phyloP scores from a whole-genome alignment of 2,797 vertebrate species.

The Pseudochirops corinnae region DNA sequence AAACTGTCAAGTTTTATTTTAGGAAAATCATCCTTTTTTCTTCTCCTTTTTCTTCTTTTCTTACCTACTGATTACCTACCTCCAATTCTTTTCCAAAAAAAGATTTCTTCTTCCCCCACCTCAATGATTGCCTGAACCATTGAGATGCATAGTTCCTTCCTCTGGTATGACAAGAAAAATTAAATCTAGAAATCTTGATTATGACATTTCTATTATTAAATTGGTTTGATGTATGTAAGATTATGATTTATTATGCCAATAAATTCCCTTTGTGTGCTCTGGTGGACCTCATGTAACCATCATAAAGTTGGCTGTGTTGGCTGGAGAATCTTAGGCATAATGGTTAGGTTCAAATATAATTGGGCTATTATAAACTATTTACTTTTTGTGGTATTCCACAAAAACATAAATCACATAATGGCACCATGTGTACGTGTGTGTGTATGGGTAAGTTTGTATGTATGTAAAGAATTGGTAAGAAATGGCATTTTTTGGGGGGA shows the following conservation, averaged over 20 bases:
- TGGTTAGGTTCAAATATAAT: background rate
- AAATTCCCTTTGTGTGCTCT: background rate
- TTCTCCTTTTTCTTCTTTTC: background rate
- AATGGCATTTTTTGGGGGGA: too few species aligned
- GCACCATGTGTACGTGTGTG: too few species aligned
- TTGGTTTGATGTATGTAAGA: background rate
- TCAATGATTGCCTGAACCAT: background rate
- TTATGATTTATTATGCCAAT: background rate
- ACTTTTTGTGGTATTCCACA: background rate
- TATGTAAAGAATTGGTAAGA: too few species aligned
- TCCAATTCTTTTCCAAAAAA: too few species aligned
- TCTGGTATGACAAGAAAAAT: background rate
- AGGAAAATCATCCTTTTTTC: background rate
- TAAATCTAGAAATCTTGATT: background rate
- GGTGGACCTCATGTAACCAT: background rate
- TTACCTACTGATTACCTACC: too few species aligned
- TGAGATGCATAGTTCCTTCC: background rate
- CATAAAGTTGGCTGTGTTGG: background rate
- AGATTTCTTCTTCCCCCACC: background rate
- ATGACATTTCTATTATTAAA: background rate
- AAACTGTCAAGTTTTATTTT: background rate
- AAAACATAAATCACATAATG: background rate
- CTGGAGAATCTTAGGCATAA: background rate
- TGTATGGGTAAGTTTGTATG: too few species aligned
- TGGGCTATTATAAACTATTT: background rate